Conservation (phyloP, 2,888 invertebrate genomes). For the Andrena hattorfiana region DNA sequence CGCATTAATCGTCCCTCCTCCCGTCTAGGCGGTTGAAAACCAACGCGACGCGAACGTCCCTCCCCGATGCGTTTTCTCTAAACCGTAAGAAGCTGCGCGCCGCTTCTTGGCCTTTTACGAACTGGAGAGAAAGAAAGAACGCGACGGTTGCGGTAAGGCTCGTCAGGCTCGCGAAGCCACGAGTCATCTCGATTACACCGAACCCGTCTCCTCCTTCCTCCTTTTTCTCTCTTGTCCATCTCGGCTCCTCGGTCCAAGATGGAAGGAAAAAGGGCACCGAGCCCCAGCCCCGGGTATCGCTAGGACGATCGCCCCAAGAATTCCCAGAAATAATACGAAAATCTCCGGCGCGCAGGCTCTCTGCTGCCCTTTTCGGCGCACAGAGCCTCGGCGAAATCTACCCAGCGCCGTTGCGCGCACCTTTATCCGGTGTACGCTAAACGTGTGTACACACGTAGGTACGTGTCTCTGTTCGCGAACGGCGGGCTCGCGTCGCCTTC, state of each 20-base stretch:
- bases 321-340: slow-evolving; percentile 73
- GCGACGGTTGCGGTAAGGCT: slow-evolving; percentile 29
- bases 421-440: slow-evolving; percentile 30
- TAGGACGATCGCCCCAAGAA: slow-evolving; percentile 60
- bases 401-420: neutral
- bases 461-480: slow-evolving; percentile 39
- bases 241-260: slow-evolving; percentile 36
- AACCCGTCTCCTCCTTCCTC: slow-evolving; percentile 53
- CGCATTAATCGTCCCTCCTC: slow-evolving; percentile 20
- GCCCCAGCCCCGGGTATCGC: slow-evolving; percentile 59
- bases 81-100: slow-evolving; percentile 21
- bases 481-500: slow-evolving; percentile 42
- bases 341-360: slow-evolving; percentile 42
- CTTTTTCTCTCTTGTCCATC: slow-evolving; percentile 47
- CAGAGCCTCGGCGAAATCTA: neutral
- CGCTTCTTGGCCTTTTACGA: slow-evolving; percentile 17
- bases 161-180: slow-evolving; percentile 54
- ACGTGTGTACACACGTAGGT: slow-evolving; percentile 37
- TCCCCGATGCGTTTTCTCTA: neutral
- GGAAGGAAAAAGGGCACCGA: slow-evolving; percentile 48
- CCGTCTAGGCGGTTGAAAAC: neutral
- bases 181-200: slow-evolving; percentile 71
- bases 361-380: slow-evolving; percentile 24
- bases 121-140: slow-evolving; percentile 28
- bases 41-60: neutral